Evolutionary conservation across 2,113 vertebrate species (phyloP).

Genomic region (Takifugu bimaculatus): DNA sequence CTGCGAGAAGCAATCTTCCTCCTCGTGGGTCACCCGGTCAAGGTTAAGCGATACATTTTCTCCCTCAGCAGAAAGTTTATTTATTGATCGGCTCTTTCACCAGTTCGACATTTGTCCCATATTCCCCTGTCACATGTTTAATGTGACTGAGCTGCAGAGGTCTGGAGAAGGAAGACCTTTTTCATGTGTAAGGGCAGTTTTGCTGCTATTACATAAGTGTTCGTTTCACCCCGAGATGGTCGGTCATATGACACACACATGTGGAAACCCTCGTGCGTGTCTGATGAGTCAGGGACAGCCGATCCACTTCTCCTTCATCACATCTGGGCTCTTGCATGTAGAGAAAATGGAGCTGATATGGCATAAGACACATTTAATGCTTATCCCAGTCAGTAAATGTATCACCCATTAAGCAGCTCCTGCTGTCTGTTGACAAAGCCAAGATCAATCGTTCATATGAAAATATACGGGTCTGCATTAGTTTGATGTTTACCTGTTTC

Average conservation of each 20-base stretch:
- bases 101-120: no score
- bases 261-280: constrained; percentile 31
- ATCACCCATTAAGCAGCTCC: no score
- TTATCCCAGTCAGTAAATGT: no score
- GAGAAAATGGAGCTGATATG: neutral
- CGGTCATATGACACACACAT: constrained; percentile 16
- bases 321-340: neutral
- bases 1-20: constrained; percentile 19
- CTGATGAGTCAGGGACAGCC: constrained; percentile 42
- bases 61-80: neutral
- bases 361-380: no score
- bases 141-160: no score
- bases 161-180: no score
- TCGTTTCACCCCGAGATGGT: constrained; percentile 11
- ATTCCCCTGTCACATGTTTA: no score
- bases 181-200: no score
- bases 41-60: constrained; percentile 16
- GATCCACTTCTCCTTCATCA: constrained; percentile 29
- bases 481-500: neutral
- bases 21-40: constrained; percentile 21
- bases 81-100: neutral
- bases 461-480: no score
- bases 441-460: no score
- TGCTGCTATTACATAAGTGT: neutral
- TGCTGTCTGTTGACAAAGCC: no score